Evolutionary conservation across 2,797 vertebrate genomes (phyloP).

Genomic region (Sciurus vulgaris): DNA sequence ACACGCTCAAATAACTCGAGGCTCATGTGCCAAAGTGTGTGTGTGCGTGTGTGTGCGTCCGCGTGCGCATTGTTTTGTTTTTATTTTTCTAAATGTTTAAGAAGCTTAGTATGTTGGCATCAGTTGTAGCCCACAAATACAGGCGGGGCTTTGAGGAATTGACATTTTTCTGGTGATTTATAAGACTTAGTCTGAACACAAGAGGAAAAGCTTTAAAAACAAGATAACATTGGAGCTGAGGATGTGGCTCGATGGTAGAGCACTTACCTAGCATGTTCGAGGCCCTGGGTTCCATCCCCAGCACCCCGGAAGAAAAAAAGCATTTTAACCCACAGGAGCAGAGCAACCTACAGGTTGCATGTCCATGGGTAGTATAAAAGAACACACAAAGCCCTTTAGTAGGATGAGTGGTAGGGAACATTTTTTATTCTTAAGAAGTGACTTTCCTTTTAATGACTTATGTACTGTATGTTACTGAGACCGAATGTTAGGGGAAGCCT

Average conservation of each 20-base stretch:
- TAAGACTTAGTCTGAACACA: constrained; percentile 11
- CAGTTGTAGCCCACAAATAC: constrained; percentile 54
- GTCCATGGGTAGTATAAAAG: neutral
- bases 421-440: constrained; percentile 65
- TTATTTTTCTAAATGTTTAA: constrained; percentile 73
- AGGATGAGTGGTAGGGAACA: rapidly evolving
- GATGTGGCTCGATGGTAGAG: neutral
- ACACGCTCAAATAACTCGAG: constrained; percentile 77
- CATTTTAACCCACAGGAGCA: neutral
- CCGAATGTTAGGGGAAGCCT: constrained; percentile 77
- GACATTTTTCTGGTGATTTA: constrained; percentile 76
- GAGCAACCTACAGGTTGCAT: neutral
- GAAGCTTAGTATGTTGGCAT: constrained; percentile 79
- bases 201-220: constrained; percentile 41
- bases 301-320: neutral
- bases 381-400: rapidly evolving
- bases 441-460: constrained; percentile 47
- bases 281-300: neutral
- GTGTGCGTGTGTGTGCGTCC: constrained; percentile 25
- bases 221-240: neutral
- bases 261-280: neutral
- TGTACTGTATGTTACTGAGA: constrained; percentile 73
- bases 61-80: neutral
- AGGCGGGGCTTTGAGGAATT: constrained; percentile 53
- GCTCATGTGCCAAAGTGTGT: constrained; percentile 88